phyloP scores from a whole-genome alignment of 1,140 invertebrate genomes.

The Drosophila nikananu region DNA sequence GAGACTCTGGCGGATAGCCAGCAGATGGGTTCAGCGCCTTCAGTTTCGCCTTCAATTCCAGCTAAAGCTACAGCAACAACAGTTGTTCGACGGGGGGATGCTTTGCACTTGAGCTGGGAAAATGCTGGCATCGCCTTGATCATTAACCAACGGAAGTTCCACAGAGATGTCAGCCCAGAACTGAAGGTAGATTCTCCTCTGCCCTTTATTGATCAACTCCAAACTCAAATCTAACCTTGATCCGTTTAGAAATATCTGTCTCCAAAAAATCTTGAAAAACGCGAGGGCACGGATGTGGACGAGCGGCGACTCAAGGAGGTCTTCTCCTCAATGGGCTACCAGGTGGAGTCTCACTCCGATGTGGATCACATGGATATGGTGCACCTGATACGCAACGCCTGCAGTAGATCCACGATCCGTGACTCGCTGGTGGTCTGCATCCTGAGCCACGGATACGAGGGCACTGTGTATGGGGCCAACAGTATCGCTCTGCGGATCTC shows the following conservation, averaged over 20 bases:
- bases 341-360: constrained; percentile 48
- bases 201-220: neutral
- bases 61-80: neutral
- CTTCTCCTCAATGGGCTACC: constrained; percentile 72
- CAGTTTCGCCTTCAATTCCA: neutral
- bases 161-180: constrained; percentile 39
- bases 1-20: constrained; percentile 6
- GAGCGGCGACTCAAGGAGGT: constrained; percentile 42
- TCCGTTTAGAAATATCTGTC: constrained; percentile 42
- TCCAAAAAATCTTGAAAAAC: constrained; percentile 9
- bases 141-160: constrained; percentile 76
- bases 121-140: constrained; percentile 73
- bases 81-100: neutral
- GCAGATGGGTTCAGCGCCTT: neutral
- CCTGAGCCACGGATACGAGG: constrained; percentile 75
- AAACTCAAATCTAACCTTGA: neutral
- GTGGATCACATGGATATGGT: constrained; percentile 66
- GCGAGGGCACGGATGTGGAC: constrained; percentile 74
- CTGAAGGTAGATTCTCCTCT: constrained; percentile 18
- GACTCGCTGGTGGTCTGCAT: constrained; percentile 81
- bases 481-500: constrained; percentile 71
- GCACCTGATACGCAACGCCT: constrained; percentile 50
- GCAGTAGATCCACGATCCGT: constrained; percentile 42
- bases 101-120: constrained; percentile 40
- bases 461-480: constrained; percentile 69